These are phyloP conservation scores for Takifugu flavidus DNA, from an alignment of 2,113 vertebrate species.

Conservation along the genomic window DNA sequence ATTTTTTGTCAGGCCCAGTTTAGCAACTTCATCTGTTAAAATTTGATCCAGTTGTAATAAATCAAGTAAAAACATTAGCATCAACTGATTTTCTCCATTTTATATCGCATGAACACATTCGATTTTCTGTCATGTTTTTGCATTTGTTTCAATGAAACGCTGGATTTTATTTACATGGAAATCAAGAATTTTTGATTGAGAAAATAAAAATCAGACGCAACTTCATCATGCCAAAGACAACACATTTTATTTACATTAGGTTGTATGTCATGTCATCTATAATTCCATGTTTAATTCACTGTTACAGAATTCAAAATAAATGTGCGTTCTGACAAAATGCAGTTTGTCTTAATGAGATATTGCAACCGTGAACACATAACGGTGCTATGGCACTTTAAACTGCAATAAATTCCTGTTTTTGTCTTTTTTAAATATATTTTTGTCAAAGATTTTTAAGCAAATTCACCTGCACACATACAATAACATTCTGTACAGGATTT, in stretches of 20 bases:
- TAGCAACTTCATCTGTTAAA: too few relatives aligned
- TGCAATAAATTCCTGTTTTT: conserved; percentile 32
- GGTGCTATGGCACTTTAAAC: conserved; percentile 29
- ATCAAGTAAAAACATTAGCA: too few relatives aligned
- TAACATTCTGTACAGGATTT: conserved; percentile 77
- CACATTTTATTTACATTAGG: conserved; percentile 64
- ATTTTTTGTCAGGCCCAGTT: too few relatives aligned
- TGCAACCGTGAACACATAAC: conserved; percentile 29
- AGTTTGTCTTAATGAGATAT: conserved; percentile 7
- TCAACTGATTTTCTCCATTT: too few relatives aligned
- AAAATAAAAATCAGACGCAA: conserved; percentile 10
- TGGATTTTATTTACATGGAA: neutral
- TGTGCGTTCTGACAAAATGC: conserved; percentile 14
- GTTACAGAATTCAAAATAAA: conserved; percentile 21
- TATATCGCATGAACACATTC: too few relatives aligned
- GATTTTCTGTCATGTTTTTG: too few relatives aligned
- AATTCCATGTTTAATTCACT: conserved; percentile 25
- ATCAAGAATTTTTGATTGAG: neutral
- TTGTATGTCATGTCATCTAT: conserved; percentile 20
- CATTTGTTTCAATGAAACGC: too few relatives aligned
- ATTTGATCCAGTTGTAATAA: too few relatives aligned
- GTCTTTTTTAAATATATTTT: conserved; percentile 36
- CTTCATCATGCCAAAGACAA: conserved; percentile 49
- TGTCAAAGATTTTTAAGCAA: conserved; percentile 48
- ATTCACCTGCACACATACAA: conserved; percentile 60